Conservation (phyloP, 2,888 invertebrate genomes). For the Drosophila austrosaltans region DNA sequence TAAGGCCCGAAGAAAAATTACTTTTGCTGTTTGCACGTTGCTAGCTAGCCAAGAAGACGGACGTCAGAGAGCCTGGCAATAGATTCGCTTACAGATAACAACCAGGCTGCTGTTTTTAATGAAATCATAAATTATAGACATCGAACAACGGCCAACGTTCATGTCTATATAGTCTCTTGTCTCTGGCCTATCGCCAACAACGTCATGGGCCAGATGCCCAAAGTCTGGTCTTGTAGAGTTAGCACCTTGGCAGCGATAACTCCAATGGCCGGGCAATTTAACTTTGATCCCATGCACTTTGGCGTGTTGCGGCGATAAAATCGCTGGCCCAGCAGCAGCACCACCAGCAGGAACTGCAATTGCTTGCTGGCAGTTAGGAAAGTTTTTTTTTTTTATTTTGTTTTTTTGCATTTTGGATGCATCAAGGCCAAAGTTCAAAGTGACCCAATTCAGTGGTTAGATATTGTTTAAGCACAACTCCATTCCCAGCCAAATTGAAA, state of each 20-base stretch:
- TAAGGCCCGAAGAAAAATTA: slow-evolving; percentile 73
- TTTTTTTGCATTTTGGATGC: slow-evolving; percentile 41
- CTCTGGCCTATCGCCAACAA: slow-evolving; percentile 56
- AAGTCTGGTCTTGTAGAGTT: slow-evolving; percentile 71
- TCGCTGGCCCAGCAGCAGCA: slow-evolving; percentile 36
- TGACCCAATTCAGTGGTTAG: slow-evolving; percentile 76
- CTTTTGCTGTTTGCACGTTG: slow-evolving; percentile 80
- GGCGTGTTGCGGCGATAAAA: slow-evolving; percentile 76
- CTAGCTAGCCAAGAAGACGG: slow-evolving; percentile 47
- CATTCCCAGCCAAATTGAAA: slow-evolving; percentile 73
- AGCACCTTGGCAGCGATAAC: slow-evolving; percentile 71
- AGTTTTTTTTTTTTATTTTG: slow-evolving; percentile 28
- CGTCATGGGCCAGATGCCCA: slow-evolving; percentile 56
- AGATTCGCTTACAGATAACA: slow-evolving; percentile 81
- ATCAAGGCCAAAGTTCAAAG: slow-evolving; percentile 76
- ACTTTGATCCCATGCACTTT: slow-evolving; percentile 76
- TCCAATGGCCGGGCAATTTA: slow-evolving; percentile 65
- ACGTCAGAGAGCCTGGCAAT: slow-evolving; percentile 54
- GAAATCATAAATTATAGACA: slow-evolving; percentile 82
- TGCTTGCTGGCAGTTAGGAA: slow-evolving; percentile 18
- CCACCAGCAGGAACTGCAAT: slow-evolving; percentile 14
- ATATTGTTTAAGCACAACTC: slow-evolving; percentile 37
- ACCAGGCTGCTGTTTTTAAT: slow-evolving; percentile 67
- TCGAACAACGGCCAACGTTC: slow-evolving; percentile 50
- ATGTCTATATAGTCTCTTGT: slow-evolving; percentile 15